These are phyloP conservation scores for Borostomias antarcticus DNA, from an alignment of 2,797 vertebrate genomes.

Conservation along the genomic window DNA sequence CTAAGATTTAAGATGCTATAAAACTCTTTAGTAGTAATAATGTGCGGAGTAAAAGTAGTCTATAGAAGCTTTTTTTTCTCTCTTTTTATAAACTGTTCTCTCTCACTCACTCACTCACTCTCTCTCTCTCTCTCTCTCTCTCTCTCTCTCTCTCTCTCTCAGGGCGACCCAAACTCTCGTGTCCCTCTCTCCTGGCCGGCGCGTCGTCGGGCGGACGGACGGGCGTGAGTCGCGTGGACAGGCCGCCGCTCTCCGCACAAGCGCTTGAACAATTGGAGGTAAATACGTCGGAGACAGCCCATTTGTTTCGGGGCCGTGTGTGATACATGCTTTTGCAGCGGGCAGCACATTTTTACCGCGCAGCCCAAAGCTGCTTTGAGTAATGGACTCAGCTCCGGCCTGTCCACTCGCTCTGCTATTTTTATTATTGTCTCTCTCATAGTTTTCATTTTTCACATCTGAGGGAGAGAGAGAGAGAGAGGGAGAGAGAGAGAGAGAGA, in stretches of 20 bases:
- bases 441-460: constrained; percentile 82
- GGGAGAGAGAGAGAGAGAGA: constrained; percentile 17
- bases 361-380: constrained; percentile 78
- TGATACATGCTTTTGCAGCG: constrained; percentile 88
- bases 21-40: too few species aligned
- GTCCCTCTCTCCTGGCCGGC: constrained; percentile 47
- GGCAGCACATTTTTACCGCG: constrained; percentile 87
- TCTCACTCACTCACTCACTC: not conserved
- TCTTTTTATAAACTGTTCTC: constrained; percentile 19
- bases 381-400: constrained; percentile 85
- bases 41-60: too few species aligned
- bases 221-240: constrained; percentile 67
- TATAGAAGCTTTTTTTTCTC: not conserved
- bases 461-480: constrained; percentile 29
- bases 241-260: constrained; percentile 70
- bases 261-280: constrained; percentile 86
- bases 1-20: too few species aligned
- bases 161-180: constrained; percentile 12
- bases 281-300: constrained; percentile 81
- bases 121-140: not conserved
- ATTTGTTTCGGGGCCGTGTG: constrained; percentile 79
- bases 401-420: constrained; percentile 85
- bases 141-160: not conserved
- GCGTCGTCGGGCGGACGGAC: constrained; percentile 28
- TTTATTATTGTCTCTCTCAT: constrained; percentile 84